phyloP scores from a whole-genome alignment of 2,113 vertebrate genomes.

The Piprites chloris region DNA sequence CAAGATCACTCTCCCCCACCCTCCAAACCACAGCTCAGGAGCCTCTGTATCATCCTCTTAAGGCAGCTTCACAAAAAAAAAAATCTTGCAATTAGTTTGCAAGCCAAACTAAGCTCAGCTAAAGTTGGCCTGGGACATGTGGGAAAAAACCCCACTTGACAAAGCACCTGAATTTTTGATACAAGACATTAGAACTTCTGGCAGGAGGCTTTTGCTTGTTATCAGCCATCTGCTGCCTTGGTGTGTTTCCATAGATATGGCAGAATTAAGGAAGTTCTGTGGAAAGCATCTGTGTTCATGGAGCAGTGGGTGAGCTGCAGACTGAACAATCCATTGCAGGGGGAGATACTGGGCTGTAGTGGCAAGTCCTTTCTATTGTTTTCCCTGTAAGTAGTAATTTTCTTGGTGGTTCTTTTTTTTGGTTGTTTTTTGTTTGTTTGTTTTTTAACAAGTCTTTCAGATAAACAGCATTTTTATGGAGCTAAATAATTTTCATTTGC shows the following conservation, averaged over 20 bases:
- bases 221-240: constrained; percentile 33
- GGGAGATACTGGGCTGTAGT: not conserved
- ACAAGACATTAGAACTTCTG: not conserved
- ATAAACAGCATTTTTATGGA: not conserved
- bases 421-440: too few species aligned
- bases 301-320: not conserved
- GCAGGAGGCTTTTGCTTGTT: constrained; percentile 21
- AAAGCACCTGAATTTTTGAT: not conserved
- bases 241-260: not conserved
- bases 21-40: not conserved
- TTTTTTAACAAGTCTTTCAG: not conserved
- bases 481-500: not conserved
- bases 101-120: not conserved
- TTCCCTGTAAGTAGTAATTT: not conserved
- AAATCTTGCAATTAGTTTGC: not conserved
- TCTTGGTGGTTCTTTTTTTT: not conserved
- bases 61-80: not conserved
- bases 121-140: not conserved
- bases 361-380: not conserved
- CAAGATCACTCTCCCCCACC: not conserved
- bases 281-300: not conserved
- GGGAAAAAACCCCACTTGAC: not conserved
- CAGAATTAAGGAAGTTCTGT: not conserved
- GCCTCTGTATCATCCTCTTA: not conserved
- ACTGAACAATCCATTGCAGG: not conserved